Base-by-base conservation (phyloP, 1,140 invertebrate species). In the Amphibalanus amphitrite region DNA sequence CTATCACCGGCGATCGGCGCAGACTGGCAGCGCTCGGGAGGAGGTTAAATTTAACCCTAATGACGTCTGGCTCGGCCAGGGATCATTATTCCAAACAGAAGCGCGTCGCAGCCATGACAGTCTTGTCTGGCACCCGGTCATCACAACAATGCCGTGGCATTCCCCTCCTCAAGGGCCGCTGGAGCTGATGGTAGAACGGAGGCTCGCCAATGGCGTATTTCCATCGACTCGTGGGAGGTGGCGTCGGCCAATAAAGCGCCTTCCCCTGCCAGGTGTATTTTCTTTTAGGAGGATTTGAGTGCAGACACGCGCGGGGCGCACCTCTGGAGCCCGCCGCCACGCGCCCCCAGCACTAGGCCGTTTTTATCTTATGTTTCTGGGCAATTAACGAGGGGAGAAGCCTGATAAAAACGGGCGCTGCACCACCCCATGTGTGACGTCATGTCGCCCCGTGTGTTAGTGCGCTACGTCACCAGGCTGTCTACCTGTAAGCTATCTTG, bases 1-100 rank as follows among this genome's bases (percentile, higher is more conserved):
- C 47, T 59, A 59, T 59, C 47, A 59, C 47, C 47, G 47, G 47
- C 47, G 47, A 59, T 59, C 47, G 13, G 13, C 47, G 47, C 47
- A 20, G 10, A 59, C 23, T 59, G 47, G 23, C 47, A 59, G 47
- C 47, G 47, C 47, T 3, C 13, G 6, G 47, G 47, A n/a, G 6
- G 47, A 59, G 47, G 47, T 59, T 59, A 59, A 59, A 59, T 59
- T 59, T 59, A 59, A 59, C 10, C 47, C 47, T 59, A 59, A 59
- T 59, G 47, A 59, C 47, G 47, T 59, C 47, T 59, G 47, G 47
- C 10, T 23, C 47, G 47, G 20, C 47, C 10, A 59, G 13, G 47
- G 47, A 59, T 59, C 47, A 59, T 59, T 59, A 59, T 59, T 59
- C 47, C 47, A 59, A 59, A 59, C 47, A 59, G 47, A 59, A 20